These are phyloP conservation scores for Dynastes tityus DNA, from an alignment of 2,888 invertebrate species.

Conservation along the genomic window DNA sequence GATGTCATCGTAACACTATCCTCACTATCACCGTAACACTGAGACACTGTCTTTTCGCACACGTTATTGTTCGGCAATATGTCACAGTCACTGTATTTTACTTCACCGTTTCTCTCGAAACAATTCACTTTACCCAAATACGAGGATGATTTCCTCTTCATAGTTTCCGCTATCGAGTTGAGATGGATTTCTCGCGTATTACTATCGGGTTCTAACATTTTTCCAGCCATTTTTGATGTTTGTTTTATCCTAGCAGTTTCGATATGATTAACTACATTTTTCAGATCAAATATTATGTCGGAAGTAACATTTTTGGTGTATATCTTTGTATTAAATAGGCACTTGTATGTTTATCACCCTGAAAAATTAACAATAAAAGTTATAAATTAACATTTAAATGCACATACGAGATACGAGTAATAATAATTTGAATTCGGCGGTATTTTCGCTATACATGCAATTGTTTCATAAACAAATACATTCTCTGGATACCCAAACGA, in stretches of 20 bases:
- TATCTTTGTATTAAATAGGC: neutral
- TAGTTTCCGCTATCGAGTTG: constrained; percentile 49
- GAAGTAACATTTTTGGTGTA: constrained; percentile 55
- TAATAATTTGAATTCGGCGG: constrained; percentile 62
- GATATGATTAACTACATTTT: neutral
- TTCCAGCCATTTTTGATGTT: constrained; percentile 51
- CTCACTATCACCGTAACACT: constrained; percentile 57
- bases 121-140: constrained; percentile 58
- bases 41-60: constrained; percentile 60
- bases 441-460: constrained; percentile 60
- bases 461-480: constrained; percentile 65
- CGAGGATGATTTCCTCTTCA: constrained; percentile 51
- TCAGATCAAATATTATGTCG: constrained; percentile 54
- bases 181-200: constrained; percentile 50
- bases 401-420: neutral
- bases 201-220: constrained; percentile 51
- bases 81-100: constrained; percentile 57
- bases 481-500: neutral
- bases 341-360: constrained; percentile 14
- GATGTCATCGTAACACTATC: constrained; percentile 45
- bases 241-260: neutral
- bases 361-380: constrained; percentile 1
- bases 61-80: constrained; percentile 67
- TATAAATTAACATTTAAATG: neutral
- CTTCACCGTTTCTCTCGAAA: constrained; percentile 57